Evolutionary conservation across 1,140 invertebrate genomes (phyloP), one percentile per base, ranked within the genome.

Genomic region (Gryllus bimaculatus): DNA sequence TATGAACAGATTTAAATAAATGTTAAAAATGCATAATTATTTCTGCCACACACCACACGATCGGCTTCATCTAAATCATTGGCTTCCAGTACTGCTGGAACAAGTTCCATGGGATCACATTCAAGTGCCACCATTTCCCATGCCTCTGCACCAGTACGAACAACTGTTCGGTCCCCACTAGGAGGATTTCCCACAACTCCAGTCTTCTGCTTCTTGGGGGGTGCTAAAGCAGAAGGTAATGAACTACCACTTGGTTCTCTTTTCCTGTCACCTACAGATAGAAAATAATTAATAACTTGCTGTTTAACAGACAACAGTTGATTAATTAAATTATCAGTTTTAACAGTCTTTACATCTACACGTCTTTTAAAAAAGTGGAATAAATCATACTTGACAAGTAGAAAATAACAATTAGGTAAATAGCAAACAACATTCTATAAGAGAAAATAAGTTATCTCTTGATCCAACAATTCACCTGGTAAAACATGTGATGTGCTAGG

Each of bases 61-160:
- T 92, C 91, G n/a, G 84, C 87, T 82, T 92, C 90, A 74, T 90
- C 90, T 66, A 88, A 86, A 77, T 91, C 89, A 66, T 88, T 84
- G 15, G 89, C 89, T 80, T 88, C 86, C 10, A 90, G 84, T 48
- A 91, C 88, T 81, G 86, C 85, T 73, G 88, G 87, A n/a, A 91
- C 88, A 13, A 92, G 83, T 79, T 90, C 90, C 15, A 85, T 83
- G 73, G 89, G 84, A 80, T 93, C 91, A 82, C 88, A 89, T 7
- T 92, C 91, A 48, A 88, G 82, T 8, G 87, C 87, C 13, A 88
- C 82, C 49, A 85, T 82, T 83, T 91, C 90, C 90, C 90, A 91
- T 26, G 87, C 85, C 83, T 90, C 89, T 8, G 85, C 85, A 5
- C 83, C 82, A 66, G 54, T 10, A 2, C 54, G 54, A 18, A 18